These are phyloP conservation scores for Standfussiana lucernea DNA, from an alignment of 2,888 invertebrate genomes.

Conservation along the genomic window DNA sequence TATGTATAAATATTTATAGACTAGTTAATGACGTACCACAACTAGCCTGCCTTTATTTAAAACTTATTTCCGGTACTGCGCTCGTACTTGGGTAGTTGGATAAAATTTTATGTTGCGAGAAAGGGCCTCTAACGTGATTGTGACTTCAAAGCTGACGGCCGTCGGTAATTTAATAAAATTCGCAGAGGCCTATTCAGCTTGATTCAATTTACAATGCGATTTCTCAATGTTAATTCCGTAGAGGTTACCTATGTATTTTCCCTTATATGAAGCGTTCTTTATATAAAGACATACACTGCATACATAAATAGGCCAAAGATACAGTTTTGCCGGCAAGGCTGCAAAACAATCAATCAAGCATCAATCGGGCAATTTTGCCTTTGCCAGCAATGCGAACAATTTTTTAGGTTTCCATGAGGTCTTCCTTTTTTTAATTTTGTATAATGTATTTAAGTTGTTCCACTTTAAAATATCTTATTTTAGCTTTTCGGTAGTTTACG, in stretches of 20 bases:
- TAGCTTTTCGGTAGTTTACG: not conserved
- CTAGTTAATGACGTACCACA: not conserved
- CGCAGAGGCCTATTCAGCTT: slow-evolving; percentile 30
- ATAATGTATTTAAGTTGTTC: not conserved
- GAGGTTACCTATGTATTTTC: slow-evolving; percentile 6
- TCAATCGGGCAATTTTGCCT: not conserved
- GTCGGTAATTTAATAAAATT: slow-evolving; percentile 46
- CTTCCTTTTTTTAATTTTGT: not conserved
- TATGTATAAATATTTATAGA: not conserved
- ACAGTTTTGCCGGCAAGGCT: not conserved
- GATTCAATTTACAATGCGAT: slow-evolving; percentile 55
- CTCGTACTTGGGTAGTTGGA: slow-evolving; percentile 12
- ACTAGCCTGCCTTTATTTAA: slow-evolving; percentile 6
- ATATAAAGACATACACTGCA: not conserved
- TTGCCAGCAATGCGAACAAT: not conserved
- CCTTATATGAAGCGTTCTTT: not conserved
- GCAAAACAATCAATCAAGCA: too few species aligned
- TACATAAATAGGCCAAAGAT: not conserved
- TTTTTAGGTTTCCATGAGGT: not conserved
- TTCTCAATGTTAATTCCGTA: slow-evolving; percentile 34
- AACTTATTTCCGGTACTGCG: too few species aligned
- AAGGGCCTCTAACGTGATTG: slow-evolving; percentile 49
- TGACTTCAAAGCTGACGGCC: slow-evolving; percentile 48
- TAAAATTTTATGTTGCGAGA: slow-evolving; percentile 43
- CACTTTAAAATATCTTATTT: not conserved